phyloP scores from a whole-genome alignment of 2,888 invertebrate genomes.

The Iphiclides podalirius region DNA sequence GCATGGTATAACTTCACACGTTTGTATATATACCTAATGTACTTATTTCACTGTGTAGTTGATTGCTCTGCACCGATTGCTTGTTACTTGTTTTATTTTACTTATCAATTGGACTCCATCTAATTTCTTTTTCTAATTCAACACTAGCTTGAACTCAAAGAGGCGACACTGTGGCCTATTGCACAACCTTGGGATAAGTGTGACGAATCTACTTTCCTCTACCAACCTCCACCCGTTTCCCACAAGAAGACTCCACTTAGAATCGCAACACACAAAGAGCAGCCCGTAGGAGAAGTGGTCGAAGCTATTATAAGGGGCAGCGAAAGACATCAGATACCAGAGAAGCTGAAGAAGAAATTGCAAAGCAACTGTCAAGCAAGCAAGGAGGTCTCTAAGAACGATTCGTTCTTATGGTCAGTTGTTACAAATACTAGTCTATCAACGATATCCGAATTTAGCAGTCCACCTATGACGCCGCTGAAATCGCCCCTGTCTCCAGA shows the following conservation, averaged over 20 bases:
- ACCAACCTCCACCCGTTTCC: slow-evolving; percentile 44
- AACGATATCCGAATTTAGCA: slow-evolving; percentile 60
- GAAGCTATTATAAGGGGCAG: slow-evolving; percentile 52
- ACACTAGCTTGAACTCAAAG: slow-evolving; percentile 69
- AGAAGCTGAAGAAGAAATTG: slow-evolving; percentile 49
- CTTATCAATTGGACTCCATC: slow-evolving; percentile 26
- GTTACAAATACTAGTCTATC: slow-evolving; percentile 50
- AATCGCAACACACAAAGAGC: slow-evolving; percentile 31
- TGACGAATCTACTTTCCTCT: slow-evolving; percentile 60
- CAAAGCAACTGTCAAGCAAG: slow-evolving; percentile 38
- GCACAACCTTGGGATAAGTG: slow-evolving; percentile 61
- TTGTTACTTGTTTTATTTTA: slow-evolving; percentile 26
- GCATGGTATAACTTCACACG: slow-evolving; percentile 1
- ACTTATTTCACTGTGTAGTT: not conserved
- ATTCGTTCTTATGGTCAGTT: slow-evolving; percentile 58
- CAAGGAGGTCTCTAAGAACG: slow-evolving; percentile 45
- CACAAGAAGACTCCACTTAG: slow-evolving; percentile 31
- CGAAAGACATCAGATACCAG: slow-evolving; percentile 51
- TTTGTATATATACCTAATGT: slow-evolving; percentile 1
- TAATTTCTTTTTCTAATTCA: slow-evolving; percentile 48
- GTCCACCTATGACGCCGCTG: slow-evolving; percentile 42
- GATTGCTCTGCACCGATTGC: slow-evolving; percentile 20
- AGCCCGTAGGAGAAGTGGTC: slow-evolving; percentile 53
- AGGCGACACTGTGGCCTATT: slow-evolving; percentile 56
- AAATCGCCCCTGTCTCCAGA: slow-evolving; percentile 52